Evolutionary conservation across 2,113 vertebrate genomes (phyloP).

Genomic region (Xenopus laevis): DNA sequence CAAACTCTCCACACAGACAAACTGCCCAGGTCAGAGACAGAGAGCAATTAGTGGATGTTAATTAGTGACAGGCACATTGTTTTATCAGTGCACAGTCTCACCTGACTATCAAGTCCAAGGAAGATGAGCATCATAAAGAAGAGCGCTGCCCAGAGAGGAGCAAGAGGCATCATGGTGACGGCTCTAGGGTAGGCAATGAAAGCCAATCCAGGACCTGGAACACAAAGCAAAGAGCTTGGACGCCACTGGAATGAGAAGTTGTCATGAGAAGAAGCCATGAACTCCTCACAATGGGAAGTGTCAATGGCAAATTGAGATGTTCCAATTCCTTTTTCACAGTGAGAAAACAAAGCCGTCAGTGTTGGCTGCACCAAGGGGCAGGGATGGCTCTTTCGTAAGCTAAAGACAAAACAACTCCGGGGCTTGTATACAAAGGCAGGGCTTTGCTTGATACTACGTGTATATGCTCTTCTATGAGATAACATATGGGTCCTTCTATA

Average conservation of each 20-base stretch:
- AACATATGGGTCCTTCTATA: no score
- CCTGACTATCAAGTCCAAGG: slow-evolving; percentile 96
- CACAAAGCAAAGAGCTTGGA: neutral
- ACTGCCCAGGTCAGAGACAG: slow-evolving; percentile 62
- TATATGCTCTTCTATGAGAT: no score
- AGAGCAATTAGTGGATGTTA: neutral
- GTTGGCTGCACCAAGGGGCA: no score
- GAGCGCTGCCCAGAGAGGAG: slow-evolving; percentile 90
- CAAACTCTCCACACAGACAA: slow-evolving; percentile 95
- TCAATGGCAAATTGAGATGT: neutral
- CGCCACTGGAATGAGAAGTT: neutral
- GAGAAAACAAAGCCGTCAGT: neutral
- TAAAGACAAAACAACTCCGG: no score
- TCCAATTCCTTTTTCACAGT: neutral
- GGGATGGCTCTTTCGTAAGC: no score
- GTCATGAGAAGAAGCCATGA: neutral
- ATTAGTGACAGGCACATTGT: no score
- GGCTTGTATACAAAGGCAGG: no score
- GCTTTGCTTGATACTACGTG: no score
- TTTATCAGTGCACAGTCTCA: slow-evolving; percentile 48
- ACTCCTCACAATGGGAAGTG: neutral
- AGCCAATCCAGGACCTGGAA: slow-evolving; percentile 88
- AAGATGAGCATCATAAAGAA: slow-evolving; percentile 99
- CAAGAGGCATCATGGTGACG: slow-evolving; percentile 97
- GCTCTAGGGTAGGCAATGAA: slow-evolving; percentile 98